Conservation (phyloP, 2,797 vertebrate species). For the Thalassophryne amazonica region DNA sequence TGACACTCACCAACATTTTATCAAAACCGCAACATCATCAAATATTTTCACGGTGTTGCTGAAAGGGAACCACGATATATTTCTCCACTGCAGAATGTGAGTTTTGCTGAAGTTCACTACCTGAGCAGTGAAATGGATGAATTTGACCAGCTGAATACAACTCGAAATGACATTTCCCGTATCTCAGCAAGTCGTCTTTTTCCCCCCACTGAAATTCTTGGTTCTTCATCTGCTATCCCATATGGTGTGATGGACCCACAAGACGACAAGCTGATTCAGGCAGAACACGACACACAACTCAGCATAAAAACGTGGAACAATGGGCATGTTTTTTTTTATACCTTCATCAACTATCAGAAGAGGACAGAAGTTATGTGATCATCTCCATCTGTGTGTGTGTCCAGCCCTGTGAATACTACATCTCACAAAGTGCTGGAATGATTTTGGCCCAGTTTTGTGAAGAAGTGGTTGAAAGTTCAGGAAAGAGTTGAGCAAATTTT, state of each 20-base stretch:
- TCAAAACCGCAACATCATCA: slow-evolving; percentile 34
- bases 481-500: too few relatives aligned
- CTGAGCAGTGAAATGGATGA: slow-evolving; percentile 40
- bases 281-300: slow-evolving; percentile 48
- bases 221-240: slow-evolving; percentile 70
- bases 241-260: slow-evolving; percentile 67
- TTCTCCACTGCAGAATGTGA: slow-evolving; percentile 5
- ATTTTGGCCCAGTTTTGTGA: too few relatives aligned
- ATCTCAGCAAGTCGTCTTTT: slow-evolving; percentile 65
- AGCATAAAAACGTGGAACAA: slow-evolving; percentile 51
- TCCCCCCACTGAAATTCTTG: slow-evolving; percentile 39
- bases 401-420: too few relatives aligned
- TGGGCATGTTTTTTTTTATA: slow-evolving; percentile 21
- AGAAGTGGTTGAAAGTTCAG: too few relatives aligned
- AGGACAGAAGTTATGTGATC: too few relatives aligned
- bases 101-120: slow-evolving; percentile 31
- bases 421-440: too few relatives aligned
- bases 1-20: slow-evolving; percentile 47
- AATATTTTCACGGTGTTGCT: slow-evolving; percentile 2
- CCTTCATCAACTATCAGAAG: too few relatives aligned
- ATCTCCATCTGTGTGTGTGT: too few relatives aligned
- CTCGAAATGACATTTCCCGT: slow-evolving; percentile 44
- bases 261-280: slow-evolving; percentile 66
- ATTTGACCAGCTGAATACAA: slow-evolving; percentile 62
- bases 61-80: slow-evolving; percentile 10